Base-by-base conservation (phyloP, 1,140 invertebrate genomes). In the Saccostrea glomerata region DNA sequence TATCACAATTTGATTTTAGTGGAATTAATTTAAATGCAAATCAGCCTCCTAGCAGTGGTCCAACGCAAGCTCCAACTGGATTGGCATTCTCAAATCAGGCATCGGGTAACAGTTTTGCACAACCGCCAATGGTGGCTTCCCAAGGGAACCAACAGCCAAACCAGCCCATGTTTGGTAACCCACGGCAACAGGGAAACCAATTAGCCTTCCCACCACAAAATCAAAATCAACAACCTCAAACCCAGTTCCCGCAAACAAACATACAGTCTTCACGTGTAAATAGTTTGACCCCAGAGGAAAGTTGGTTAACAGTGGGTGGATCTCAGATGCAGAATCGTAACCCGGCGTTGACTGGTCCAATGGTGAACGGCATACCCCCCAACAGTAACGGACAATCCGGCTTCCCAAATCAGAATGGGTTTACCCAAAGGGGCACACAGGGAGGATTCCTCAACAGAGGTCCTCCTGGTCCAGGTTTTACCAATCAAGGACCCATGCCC, bases 301-400 rank as follows among this genome's bases (percentile, higher is more conserved):
- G 82, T 11, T 84, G 82, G 82, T 84, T 84, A 84, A 56, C 82
- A n/a, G 82, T 84, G 12, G 82, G 82, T 7, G 82, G 82, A 20
- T 84, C 82, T 56, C 82, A 84, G 82, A 54, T 84, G 40, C 82
- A 84, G 30, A 84, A 84, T 25, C n/a, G 40, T 15, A 84, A 84
- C 54, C 82, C 82, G 0, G 54, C 0, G 9, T 9, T 84, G 82
- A 84, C 36, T 54, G 82, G 82, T 20, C 6, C 40, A 40, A 20
- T 55, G 30, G 54, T n/a, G 11, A 56, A 54, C 54, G 40, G 40
- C 20, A 55, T 84, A 40, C 13, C 82, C 13, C n/a, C 47, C 12
- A 84, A 84, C 47, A 17, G 36, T 54, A 55, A 55, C 11, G 40
- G 82, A 84, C 54, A 55, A 23, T 20, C 40, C 6, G 40, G 82